Evolutionary conservation across 2,113 vertebrate species (phyloP), one percentile per base, ranked within the genome.

Genomic region (Colius striatus): DNA sequence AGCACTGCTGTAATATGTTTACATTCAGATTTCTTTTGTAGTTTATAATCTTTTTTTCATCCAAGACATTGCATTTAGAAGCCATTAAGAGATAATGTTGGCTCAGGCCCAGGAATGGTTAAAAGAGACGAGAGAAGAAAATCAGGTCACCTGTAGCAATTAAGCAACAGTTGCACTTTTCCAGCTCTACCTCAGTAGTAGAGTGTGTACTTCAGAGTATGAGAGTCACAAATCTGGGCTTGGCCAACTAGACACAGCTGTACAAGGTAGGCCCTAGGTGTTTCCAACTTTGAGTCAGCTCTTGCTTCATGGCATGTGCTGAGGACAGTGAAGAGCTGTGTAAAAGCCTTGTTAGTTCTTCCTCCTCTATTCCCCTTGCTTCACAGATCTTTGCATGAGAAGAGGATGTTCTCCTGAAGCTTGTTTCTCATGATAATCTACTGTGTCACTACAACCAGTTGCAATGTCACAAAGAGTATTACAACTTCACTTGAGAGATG

Each of bases 11-110:
- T 68, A 36, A 66, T 60, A 36, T 21, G 7, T 91, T 94, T 90
- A 88, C 18, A 41, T 94, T 91, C 90, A n/a, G 86, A 67, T 84
- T 89, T 95, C 57, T 36, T 19, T 1, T 60, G 25, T 81, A 74
- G 57, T 17, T 81, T 90, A n/a, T 77, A 84, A 93, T 72, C 61
- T 83, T 57, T 68, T 94, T 97, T 95, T 55, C 76, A 86, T 43
- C 23, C 48, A 84, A 86, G 61, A 77, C 90, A 86, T 88, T 91
- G 57, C 13, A 18, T 95, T 95, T 92, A 51, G 53, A 74, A 92
- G 45, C 22, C 20, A 34, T 93, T 93, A 61, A 78, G 65, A 81
- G 70, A 45, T 18, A 67, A 20, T 34, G 20, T 26, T 74, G 80
- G 55, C 83, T 84, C 16, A 53, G n/a, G 53, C 20, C 65, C 9